Base-by-base conservation (phyloP, 92 coral and sea anemone genomes). In the Phenganax marumi region DNA sequence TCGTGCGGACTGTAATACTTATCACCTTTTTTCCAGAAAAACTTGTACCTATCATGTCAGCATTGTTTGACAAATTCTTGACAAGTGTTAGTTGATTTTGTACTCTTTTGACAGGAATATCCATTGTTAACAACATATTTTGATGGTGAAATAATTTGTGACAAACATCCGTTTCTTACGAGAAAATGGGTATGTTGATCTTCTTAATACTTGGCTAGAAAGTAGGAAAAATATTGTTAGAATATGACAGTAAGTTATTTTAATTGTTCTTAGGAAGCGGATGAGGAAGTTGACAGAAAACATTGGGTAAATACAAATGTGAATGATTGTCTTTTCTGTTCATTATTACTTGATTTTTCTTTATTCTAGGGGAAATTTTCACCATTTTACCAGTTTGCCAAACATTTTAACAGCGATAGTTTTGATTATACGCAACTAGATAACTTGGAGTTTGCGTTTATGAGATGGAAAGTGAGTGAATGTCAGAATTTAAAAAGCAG, bases 381-480 rank as follows among this genome's bases (percentile, higher is more conserved):
- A 87, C 97, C 99, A 65, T 96, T 96, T 87, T 96, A 92, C 85
- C 99, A 96, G 85, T 96, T 96, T 83, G 97, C 99, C 49, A 96
- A 96, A 86, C 90, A 93, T 24, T 96, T 96, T 82, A 96, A 96
- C 86, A 90, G 92, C 2, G 99, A 96, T 88, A 86, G 88, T 70
- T 96, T 96, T 89, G 97, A 96, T 76, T 96, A 92, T 82, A 87
- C 89, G 23, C 99, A 92, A 84, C 90, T 96, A 78, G 92, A 93
- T 83, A 92, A 93, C 74, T 79, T 96, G 89, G 99, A 96, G 85
- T 96, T 90, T 76, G 97, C 93, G 65, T 96, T 96, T 73, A 96
- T 96, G 99, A 90, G 99, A 73, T 96, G 99, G 99, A 96, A 96
- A 89, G 99, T 96, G 61, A 89, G 90, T 86, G 26, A 0, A 18